Conservation (phyloP, 2,797 vertebrate genomes). For the Macropus fuliginosus region DNA sequence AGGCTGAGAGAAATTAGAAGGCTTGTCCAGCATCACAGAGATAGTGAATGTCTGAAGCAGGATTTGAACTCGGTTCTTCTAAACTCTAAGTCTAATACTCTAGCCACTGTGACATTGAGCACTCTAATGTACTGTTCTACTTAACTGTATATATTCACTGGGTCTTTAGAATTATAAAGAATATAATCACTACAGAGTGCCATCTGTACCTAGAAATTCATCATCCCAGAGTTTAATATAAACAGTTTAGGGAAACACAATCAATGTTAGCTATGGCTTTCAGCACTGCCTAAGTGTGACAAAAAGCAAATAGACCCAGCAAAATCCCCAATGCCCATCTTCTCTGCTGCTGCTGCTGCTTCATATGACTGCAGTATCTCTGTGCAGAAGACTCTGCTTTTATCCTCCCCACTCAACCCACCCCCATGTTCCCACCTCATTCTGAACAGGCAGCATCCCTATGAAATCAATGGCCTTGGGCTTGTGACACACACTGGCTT, state of each 20-base stretch:
- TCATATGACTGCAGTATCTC: background rate
- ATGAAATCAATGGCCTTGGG: background rate
- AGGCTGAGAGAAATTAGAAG: background rate
- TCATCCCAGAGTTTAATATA: background rate
- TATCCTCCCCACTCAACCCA: background rate
- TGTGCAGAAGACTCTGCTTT: background rate
- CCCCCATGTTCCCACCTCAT: background rate
- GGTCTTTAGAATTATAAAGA: background rate
- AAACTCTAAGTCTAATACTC: background rate
- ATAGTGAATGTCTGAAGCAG: background rate
- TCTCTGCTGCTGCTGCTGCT: background rate
- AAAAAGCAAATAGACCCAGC: background rate
- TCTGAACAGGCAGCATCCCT: background rate
- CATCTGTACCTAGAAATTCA: too few species aligned
- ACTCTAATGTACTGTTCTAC: background rate
- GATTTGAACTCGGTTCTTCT: background rate
- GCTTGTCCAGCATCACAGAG: background rate
- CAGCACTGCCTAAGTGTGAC: background rate
- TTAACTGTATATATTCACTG: too few species aligned
- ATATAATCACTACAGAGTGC: background rate
- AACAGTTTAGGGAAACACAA: background rate
- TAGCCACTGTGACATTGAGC: background rate
- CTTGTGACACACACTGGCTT: background rate
- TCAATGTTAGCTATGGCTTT: background rate
- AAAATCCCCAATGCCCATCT: background rate